Evolutionary conservation across 2,797 vertebrate species (phyloP).

Genomic region (Heterohyrax brucei): DNA sequence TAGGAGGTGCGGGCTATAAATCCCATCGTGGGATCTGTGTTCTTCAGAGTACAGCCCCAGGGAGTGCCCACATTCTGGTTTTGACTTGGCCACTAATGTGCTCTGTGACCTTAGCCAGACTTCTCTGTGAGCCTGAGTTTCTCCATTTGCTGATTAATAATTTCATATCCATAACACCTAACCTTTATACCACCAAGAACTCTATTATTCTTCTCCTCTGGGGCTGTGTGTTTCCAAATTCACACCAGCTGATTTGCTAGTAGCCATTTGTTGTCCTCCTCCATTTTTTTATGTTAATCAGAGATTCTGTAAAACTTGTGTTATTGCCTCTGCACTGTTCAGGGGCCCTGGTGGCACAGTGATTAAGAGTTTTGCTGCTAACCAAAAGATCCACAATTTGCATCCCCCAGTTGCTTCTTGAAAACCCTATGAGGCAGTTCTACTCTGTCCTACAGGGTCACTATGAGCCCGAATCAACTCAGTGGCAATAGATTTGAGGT

Average conservation of each 20-base stretch:
- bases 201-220: not conserved
- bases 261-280: not conserved
- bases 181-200: not conserved
- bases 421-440: too few species aligned
- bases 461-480: too few species aligned
- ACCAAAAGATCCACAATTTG: too few species aligned
- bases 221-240: not conserved
- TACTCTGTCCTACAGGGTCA: too few species aligned
- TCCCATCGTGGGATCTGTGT: not conserved
- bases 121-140: not conserved
- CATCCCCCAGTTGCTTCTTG: too few species aligned
- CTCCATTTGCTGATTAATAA: not conserved
- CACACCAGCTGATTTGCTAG: not conserved
- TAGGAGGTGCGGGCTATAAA: not conserved
- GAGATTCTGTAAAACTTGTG: not conserved
- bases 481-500: too few species aligned
- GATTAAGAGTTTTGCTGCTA: too few species aligned
- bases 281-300: not conserved
- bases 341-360: too few species aligned
- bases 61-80: not conserved
- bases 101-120: not conserved
- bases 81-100: not conserved
- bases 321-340: not conserved
- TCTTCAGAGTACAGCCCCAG: accelerated
- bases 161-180: not conserved